phyloP scores from a whole-genome alignment of 2,797 vertebrate genomes.

The Dryobates pubescens region DNA sequence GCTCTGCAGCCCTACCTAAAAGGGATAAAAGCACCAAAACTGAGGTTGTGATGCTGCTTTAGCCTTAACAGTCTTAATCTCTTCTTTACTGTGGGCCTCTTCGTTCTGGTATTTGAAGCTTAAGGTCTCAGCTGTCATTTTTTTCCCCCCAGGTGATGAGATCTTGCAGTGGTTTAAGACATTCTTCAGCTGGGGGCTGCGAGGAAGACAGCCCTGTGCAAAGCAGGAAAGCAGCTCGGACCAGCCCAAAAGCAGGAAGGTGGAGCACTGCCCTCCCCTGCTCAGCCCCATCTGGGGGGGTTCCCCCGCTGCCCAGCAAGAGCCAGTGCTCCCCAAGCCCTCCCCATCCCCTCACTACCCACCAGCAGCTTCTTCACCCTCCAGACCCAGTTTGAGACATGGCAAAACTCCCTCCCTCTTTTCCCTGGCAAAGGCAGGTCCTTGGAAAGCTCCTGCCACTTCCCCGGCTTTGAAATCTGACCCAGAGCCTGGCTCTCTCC shows the following conservation, averaged over 20 bases:
- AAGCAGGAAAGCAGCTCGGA: rapidly evolving
- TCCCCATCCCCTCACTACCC: neutral
- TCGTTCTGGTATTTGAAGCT: neutral
- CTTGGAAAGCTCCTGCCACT: slow-evolving; percentile 40
- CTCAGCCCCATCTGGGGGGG: no score
- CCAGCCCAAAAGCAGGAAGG: neutral
- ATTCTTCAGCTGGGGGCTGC: neutral
- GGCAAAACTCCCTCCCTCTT: neutral
- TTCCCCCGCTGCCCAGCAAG: neutral
- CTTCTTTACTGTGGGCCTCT: neutral
- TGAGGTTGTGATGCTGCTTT: neutral
- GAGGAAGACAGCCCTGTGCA: no score
- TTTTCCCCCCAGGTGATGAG: neutral
- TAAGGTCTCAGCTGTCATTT: neutral
- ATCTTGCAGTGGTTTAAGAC: neutral
- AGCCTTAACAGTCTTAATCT: neutral
- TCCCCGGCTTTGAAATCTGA: slow-evolving; percentile 58
- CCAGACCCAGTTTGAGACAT: neutral
- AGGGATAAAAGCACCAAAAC: neutral
- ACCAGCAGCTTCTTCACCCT: neutral
- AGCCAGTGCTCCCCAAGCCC: neutral
- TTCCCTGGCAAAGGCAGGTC: neutral
- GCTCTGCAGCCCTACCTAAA: neutral
- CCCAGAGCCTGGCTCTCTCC: slow-evolving; percentile 57
- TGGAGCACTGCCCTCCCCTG: neutral